Percentiles rank a stretch among this genome's conserved stretches.
phyloP scores from a whole-genome alignment of 2,888 invertebrate genomes.

The Dinocampus coccinellae region DNA sequence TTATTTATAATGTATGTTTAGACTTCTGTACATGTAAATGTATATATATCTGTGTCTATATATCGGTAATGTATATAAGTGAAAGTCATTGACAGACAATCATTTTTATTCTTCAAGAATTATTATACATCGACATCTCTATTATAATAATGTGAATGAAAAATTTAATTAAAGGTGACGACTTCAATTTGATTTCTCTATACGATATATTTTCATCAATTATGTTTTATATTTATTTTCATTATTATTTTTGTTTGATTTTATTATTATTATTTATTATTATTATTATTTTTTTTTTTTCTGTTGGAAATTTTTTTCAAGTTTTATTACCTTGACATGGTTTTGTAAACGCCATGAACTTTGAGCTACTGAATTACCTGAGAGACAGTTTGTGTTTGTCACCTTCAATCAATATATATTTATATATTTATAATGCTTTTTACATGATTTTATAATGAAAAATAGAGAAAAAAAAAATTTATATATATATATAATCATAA shows the following conservation, averaged over 20 bases:
- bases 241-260: neutral
- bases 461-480: neutral
- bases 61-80: neutral
- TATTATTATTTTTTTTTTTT: neutral
- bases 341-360: neutral
- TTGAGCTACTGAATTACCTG: neutral
- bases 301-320: neutral
- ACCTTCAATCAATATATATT: neutral
- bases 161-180: slow-evolving; percentile 3
- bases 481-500: too few species aligned
- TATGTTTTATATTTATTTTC: neutral
- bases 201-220: neutral
- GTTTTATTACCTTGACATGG: neutral
- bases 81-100: neutral
- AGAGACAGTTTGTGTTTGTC: neutral
- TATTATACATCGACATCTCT: neutral
- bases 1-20: too few species aligned
- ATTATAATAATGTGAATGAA: neutral
- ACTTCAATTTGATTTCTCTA: neutral
- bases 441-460: neutral
- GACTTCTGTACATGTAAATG: too few species aligned
- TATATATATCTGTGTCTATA: too few species aligned
- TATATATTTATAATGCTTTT: too few species aligned
- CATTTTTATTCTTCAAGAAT: neutral
- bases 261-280: neutral